Evolutionary conservation across 2,888 invertebrate species (phyloP).

Genomic region (Cerastoderma edule): DNA sequence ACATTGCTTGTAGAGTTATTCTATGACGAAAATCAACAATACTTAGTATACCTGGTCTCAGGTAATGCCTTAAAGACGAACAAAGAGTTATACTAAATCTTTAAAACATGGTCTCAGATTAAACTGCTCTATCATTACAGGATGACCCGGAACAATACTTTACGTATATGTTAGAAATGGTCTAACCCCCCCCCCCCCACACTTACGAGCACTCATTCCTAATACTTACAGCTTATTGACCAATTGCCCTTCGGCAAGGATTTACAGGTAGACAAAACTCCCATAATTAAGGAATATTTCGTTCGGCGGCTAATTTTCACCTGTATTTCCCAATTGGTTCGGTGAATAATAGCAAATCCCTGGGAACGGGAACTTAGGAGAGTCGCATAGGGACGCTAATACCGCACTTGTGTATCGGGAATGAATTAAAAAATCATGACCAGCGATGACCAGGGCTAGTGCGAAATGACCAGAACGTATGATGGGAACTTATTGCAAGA

Average conservation of each 20-base stretch:
- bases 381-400: slow-evolving; percentile 13
- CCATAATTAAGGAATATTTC: slow-evolving; percentile 27
- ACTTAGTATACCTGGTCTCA: too few species aligned
- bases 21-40: too few species aligned
- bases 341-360: slow-evolving; percentile 3
- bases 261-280: slow-evolving; percentile 24
- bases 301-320: slow-evolving; percentile 41
- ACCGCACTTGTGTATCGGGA: neutral
- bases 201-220: too few species aligned
- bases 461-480: slow-evolving; percentile 3
- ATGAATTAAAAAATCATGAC: slow-evolving; percentile 22
- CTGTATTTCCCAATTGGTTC: slow-evolving; percentile 23
- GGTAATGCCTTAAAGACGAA: too few species aligned
- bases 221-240: slow-evolving; percentile 16
- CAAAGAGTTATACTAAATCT: too few species aligned
- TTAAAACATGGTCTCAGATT: too few species aligned
- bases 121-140: too few species aligned
- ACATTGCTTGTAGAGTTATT: too few species aligned
- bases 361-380: slow-evolving; percentile 17
- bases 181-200: too few species aligned
- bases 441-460: neutral
- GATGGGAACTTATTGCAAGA: slow-evolving; percentile 10
- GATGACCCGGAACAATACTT: too few species aligned
- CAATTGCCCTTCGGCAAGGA: slow-evolving; percentile 7
- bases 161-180: too few species aligned